Evolutionary conservation across 2,888 invertebrate species (phyloP).

Genomic region (Synergus japonicus): DNA sequence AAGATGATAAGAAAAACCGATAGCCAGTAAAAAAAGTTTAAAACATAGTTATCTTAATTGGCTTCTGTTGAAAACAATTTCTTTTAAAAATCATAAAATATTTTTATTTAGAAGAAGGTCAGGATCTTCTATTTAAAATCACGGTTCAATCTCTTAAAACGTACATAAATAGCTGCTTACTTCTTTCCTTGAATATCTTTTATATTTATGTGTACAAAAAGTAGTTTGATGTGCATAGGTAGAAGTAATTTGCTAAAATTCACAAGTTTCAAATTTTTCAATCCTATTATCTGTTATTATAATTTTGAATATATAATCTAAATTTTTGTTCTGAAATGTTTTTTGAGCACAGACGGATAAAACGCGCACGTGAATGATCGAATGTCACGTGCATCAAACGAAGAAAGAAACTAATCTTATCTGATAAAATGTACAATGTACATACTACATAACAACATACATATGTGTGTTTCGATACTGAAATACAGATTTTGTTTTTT

Average conservation of each 20-base stretch:
- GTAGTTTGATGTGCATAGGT: background rate
- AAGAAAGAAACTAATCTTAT: slow-evolving; percentile 24
- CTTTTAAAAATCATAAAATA: background rate
- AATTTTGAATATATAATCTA: background rate
- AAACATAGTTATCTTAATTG: background rate
- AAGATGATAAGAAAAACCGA: background rate
- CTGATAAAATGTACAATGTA: slow-evolving; percentile 2
- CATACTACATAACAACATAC: background rate
- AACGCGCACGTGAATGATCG: slow-evolving; percentile 9
- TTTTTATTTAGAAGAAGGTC: background rate
- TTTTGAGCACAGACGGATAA: background rate
- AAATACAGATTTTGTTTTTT: background rate
- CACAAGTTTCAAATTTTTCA: background rate
- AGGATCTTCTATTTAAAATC: background rate
- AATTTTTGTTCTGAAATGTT: background rate
- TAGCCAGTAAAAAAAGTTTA: background rate
- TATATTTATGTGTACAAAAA: background rate
- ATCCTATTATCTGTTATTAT: background rate
- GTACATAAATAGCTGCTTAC: background rate
- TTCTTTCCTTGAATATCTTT: background rate
- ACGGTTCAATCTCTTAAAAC: background rate
- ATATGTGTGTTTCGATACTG: background rate
- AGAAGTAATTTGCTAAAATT: too few relatives aligned
- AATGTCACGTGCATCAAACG: slow-evolving; percentile 16
- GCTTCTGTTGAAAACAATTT: background rate